These are phyloP conservation scores for Nothoprocta perdicaria DNA, from an alignment of 2,113 vertebrate genomes.

Conservation along the genomic window DNA sequence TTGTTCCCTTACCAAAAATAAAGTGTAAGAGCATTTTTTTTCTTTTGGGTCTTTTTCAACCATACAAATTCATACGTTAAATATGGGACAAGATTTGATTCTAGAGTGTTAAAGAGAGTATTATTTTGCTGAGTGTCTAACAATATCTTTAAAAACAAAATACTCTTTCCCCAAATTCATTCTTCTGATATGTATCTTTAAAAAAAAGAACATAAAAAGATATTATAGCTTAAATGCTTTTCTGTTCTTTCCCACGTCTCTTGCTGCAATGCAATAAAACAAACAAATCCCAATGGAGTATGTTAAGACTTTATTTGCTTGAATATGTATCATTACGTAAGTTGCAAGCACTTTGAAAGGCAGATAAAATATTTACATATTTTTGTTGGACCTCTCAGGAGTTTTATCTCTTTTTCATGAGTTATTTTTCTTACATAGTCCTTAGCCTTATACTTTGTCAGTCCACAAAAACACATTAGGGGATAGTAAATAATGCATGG, in stretches of 20 bases:
- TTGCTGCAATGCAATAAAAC: neutral
- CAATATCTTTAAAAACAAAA: neutral
- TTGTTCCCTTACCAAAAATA: neutral
- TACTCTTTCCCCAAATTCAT: neutral
- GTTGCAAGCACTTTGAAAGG: neutral
- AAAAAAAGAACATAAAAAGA: neutral
- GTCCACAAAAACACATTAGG: neutral
- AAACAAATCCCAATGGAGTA: neutral
- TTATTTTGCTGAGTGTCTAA: neutral
- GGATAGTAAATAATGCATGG: neutral
- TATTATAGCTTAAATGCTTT: neutral
- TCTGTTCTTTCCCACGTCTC: neutral
- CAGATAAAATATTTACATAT: neutral
- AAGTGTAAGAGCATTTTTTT: neutral
- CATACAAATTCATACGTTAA: neutral
- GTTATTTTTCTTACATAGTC: neutral
- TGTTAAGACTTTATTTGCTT: neutral
- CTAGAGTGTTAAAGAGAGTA: neutral
- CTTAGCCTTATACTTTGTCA: neutral
- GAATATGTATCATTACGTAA: neutral
- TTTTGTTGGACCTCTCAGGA: neutral
- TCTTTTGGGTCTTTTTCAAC: neutral
- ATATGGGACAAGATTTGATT: neutral
- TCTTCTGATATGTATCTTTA: neutral
- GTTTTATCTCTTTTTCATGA: neutral